Percentiles rank a stretch among this genome's conserved stretches.
Conservation (phyloP, 2,113 vertebrate species). For the Spermophilus dauricus region DNA sequence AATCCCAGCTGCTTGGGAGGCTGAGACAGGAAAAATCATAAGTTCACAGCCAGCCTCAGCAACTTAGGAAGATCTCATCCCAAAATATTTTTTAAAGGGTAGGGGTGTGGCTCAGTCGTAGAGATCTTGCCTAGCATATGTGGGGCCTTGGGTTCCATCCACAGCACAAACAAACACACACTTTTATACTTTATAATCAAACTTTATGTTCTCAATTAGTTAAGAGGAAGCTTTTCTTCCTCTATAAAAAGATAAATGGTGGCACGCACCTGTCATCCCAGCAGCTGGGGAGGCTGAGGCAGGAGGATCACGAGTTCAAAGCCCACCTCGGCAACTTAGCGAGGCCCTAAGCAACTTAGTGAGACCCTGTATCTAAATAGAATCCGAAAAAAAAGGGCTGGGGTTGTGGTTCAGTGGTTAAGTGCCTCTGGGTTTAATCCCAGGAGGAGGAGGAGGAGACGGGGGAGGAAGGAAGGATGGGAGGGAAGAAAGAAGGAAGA, state of each 20-base stretch:
- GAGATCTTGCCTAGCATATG: not conserved
- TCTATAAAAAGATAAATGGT: not conserved
- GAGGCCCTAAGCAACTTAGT: too few relatives aligned
- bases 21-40: not conserved
- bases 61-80: not conserved
- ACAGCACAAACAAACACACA: not conserved
- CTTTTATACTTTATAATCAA: not conserved
- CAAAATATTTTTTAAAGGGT: not conserved
- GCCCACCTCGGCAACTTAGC: too few relatives aligned
- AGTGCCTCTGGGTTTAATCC: too few relatives aligned
- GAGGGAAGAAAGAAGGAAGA: too few relatives aligned
- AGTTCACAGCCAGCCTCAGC: not conserved
- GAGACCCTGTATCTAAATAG: too few relatives aligned
- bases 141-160: not conserved
- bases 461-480: not conserved
- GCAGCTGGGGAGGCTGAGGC: too few relatives aligned
- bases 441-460: too few relatives aligned
- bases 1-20: not conserved
- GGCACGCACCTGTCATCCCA: too few relatives aligned
- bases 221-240: not conserved
- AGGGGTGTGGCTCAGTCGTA: not conserved
- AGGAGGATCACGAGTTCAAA: too few relatives aligned
- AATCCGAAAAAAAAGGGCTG: too few relatives aligned
- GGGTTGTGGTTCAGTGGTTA: too few relatives aligned
- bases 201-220: not conserved